phyloP scores from a whole-genome alignment of 2,888 invertebrate species.

The Clepsis dumicolana region DNA sequence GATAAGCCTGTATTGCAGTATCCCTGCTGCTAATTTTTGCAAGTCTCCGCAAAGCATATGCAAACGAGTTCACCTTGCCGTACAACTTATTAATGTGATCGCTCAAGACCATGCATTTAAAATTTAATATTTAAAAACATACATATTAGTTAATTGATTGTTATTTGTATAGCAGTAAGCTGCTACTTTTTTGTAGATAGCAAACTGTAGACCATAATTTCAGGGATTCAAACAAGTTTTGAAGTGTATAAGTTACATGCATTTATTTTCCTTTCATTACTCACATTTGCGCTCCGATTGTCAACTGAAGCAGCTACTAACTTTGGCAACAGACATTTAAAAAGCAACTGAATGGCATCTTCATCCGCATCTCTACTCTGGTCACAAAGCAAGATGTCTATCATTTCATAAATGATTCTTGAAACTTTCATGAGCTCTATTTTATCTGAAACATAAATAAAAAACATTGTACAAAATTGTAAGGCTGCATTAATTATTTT shows the following conservation, averaged over 20 bases:
- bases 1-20: too few relatives aligned
- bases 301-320: constrained; percentile 70
- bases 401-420: constrained; percentile 71
- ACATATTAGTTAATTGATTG: too few relatives aligned
- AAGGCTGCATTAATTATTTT: background rate
- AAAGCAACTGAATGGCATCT: constrained; percentile 65
- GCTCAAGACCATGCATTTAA: too few relatives aligned
- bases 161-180: too few relatives aligned
- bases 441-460: constrained; percentile 65
- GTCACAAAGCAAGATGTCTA: constrained; percentile 66
- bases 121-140: too few relatives aligned
- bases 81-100: too few relatives aligned
- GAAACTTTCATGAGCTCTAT: constrained; percentile 65
- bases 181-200: too few relatives aligned
- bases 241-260: background rate
- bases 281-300: constrained; percentile 68
- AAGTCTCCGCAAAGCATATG: too few relatives aligned
- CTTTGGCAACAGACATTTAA: constrained; percentile 76
- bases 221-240: too few relatives aligned
- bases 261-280: constrained; percentile 45
- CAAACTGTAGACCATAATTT: too few relatives aligned
- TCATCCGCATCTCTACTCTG: constrained; percentile 59
- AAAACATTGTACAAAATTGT: background rate
- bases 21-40: too few relatives aligned
- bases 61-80: too few relatives aligned